phyloP scores from a whole-genome alignment of 2,797 vertebrate species.

The Manis javanica region DNA sequence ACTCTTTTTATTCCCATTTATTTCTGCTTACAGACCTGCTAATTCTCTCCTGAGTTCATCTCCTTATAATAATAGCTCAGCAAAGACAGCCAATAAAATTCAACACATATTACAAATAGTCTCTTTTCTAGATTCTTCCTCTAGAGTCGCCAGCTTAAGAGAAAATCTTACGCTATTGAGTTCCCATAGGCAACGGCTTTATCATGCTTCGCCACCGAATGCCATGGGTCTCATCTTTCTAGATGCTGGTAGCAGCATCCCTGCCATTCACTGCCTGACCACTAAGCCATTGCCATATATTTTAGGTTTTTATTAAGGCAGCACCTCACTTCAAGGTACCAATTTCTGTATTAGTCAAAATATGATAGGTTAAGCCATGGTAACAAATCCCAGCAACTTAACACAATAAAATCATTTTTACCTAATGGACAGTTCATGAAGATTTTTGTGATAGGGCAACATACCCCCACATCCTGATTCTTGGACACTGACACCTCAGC shows the following conservation, averaged over 20 bases:
- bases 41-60: slow-evolving; percentile 25
- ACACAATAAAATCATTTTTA: neutral
- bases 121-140: neutral
- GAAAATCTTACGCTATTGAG: neutral
- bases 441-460: neutral
- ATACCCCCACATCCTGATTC: neutral
- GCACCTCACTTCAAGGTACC: neutral
- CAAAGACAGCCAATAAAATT: slow-evolving; percentile 38
- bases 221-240: neutral
- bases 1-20: slow-evolving; percentile 25
- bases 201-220: neutral
- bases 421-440: neutral
- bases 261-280: neutral
- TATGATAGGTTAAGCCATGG: neutral
- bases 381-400: slow-evolving; percentile 1
- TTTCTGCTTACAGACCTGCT: slow-evolving; percentile 25
- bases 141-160: neutral
- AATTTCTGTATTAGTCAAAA: neutral
- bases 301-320: neutral
- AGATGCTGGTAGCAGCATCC: neutral
- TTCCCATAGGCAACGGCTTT: neutral
- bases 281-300: neutral
- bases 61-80: slow-evolving; percentile 23
- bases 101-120: neutral
- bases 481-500: neutral